Evolutionary conservation across 2,888 invertebrate genomes (phyloP).

Genomic region (Torymus aiolomorphi): DNA sequence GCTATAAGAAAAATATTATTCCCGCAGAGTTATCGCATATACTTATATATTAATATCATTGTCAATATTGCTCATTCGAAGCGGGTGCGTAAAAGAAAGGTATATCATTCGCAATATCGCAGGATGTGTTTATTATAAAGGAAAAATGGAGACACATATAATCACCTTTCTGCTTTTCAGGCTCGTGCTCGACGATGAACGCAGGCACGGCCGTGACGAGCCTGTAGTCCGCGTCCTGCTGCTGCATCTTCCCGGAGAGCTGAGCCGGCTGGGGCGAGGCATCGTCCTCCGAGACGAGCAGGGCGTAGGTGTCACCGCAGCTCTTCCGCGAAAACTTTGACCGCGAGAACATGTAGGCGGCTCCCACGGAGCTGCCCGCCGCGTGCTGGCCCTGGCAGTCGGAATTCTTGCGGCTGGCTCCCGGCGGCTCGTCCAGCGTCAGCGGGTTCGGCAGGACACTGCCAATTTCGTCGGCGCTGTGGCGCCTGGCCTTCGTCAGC

Average conservation of each 20-base stretch:
- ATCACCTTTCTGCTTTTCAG: conserved; percentile 78
- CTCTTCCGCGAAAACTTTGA: conserved; percentile 69
- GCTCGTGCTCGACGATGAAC: conserved; percentile 84
- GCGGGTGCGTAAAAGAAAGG: no score
- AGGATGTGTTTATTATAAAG: no score
- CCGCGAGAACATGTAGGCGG: conserved; percentile 61
- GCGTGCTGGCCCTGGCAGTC: not conserved
- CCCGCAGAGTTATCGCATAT: no score
- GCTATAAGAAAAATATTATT: no score
- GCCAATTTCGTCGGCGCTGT: conserved; percentile 80
- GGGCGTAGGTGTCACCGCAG: conserved; percentile 69
- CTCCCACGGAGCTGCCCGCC: conserved; percentile 55
- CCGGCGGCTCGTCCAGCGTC: conserved; percentile 66
- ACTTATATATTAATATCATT: no score
- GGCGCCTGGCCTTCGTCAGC: conserved; percentile 82
- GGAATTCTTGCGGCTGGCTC: conserved; percentile 32
- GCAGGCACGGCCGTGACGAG: conserved; percentile 87
- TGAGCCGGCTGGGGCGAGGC: conserved; percentile 51
- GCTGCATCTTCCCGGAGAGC: conserved; percentile 61
- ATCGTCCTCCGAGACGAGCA: conserved; percentile 61
- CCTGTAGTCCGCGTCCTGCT: conserved; percentile 79
- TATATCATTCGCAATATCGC: no score
- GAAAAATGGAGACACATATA: not conserved
- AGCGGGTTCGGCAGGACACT: conserved; percentile 69
- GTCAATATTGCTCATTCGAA: no score